phyloP scores from a whole-genome alignment of 1,140 invertebrate genomes.

The Hyles vespertilio region DNA sequence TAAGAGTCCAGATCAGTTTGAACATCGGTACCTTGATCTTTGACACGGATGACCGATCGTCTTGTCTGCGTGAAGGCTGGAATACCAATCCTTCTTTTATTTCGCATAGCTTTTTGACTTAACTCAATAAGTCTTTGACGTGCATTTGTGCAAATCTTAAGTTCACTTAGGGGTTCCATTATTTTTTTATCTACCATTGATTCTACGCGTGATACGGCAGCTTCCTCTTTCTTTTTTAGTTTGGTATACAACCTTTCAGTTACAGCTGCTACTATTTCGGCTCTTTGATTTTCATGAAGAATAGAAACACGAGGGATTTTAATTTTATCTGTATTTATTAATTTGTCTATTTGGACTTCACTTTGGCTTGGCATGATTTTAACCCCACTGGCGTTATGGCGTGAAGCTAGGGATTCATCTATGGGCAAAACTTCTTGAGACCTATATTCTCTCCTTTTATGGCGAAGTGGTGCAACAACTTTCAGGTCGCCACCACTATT shows the following conservation, averaged over 20 bases:
- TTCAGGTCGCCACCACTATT: constrained; percentile 66
- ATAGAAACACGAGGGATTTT: constrained; percentile 36
- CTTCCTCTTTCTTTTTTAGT: constrained; percentile 77
- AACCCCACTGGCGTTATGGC: constrained; percentile 19
- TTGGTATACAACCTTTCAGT: constrained; percentile 81
- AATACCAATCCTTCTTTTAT: constrained; percentile 76
- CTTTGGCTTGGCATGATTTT: constrained; percentile 34
- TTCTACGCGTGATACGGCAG: constrained; percentile 60
- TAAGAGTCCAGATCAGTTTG: constrained; percentile 70
- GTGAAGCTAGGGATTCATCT: constrained; percentile 25
- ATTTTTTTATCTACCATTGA: constrained; percentile 58
- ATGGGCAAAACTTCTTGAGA: constrained; percentile 66
- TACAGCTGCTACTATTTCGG: constrained; percentile 82
- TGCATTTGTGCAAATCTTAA: constrained; percentile 76
- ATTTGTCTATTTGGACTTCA: constrained; percentile 33
- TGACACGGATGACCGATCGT: constrained; percentile 70
- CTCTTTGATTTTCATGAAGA: constrained; percentile 71
- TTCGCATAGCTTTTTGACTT: constrained; percentile 75
- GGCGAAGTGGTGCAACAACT: constrained; percentile 50
- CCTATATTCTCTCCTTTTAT: constrained; percentile 61
- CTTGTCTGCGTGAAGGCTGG: constrained; percentile 79
- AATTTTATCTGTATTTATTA: constrained; percentile 24
- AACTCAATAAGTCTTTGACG: constrained; percentile 75
- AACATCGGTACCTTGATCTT: constrained; percentile 76
- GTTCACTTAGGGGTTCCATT: constrained; percentile 64